Conservation (phyloP, 1,140 invertebrate genomes). For the Lordiphosa stackelbergi region DNA sequence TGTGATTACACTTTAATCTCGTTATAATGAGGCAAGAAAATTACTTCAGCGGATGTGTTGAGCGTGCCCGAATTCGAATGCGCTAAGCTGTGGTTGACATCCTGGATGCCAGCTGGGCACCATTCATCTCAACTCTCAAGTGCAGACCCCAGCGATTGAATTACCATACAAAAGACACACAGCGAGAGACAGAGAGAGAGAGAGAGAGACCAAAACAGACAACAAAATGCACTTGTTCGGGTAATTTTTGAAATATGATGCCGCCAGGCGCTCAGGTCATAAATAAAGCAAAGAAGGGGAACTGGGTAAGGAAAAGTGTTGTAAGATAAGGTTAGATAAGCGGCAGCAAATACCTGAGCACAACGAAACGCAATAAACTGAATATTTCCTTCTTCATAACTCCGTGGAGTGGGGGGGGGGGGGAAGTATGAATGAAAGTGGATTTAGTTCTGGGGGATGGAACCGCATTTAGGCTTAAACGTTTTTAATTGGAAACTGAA, state of each 20-base stretch:
- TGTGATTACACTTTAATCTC: constrained; percentile 70
- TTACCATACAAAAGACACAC: constrained; percentile 35
- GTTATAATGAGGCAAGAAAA: constrained; percentile 67
- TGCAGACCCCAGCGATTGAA: constrained; percentile 43
- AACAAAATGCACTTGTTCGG: constrained; percentile 59
- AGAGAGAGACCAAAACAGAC: not conserved
- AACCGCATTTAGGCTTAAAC: not conserved
- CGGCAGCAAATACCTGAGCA: constrained; percentile 33
- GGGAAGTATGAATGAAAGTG: constrained; percentile 26
- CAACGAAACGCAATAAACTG: constrained; percentile 20
- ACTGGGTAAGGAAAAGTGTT: constrained; percentile 51
- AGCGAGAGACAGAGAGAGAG: constrained; percentile 7
- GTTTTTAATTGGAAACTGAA: not conserved
- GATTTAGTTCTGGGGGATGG: not conserved
- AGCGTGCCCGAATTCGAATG: constrained; percentile 43
- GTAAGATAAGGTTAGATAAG: constrained; percentile 71
- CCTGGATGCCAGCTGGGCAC: constrained; percentile 61
- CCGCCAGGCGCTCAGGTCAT: constrained; percentile 59
- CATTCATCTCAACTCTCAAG: constrained; percentile 34
- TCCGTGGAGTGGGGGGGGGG: not conserved
- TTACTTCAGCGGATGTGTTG: constrained; percentile 61
- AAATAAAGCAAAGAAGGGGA: constrained; percentile 51
- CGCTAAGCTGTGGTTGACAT: constrained; percentile 61
- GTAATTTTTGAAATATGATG: constrained; percentile 64
- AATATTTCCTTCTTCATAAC: constrained; percentile 33